A percentile compares a stretch with the other conserved stretches of the same genome.
Conservation (phyloP, 2,797 vertebrate species). For the Glyptemys insculpta region DNA sequence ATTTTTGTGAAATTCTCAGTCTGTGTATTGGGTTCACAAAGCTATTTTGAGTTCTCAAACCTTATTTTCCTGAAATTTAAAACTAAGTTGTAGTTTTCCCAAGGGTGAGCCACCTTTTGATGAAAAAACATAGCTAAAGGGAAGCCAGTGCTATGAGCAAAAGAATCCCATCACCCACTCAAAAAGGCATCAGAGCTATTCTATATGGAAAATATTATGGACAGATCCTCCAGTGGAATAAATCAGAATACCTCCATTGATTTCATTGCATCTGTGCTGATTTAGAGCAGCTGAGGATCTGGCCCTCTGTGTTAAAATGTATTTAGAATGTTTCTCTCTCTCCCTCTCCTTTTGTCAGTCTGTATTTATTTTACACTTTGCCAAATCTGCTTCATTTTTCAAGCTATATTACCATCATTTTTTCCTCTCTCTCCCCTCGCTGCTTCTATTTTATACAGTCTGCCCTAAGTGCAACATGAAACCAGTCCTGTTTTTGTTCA, state of each 20-base stretch:
- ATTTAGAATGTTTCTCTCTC: neutral
- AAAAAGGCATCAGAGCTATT: neutral
- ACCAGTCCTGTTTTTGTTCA: conserved; percentile 17
- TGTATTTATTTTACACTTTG: neutral
- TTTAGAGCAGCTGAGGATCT: neutral
- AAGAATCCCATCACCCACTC: neutral
- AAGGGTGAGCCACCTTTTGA: neutral
- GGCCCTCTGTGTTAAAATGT: neutral
- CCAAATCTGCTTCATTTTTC: neutral
- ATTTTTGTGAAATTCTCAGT: neutral
- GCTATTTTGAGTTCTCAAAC: neutral
- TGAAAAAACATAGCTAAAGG: neutral
- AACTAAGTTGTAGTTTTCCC: neutral
- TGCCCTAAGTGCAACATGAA: neutral
- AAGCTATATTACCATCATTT: neutral
- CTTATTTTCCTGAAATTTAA: neutral
- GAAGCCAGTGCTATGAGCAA: neutral
- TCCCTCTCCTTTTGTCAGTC: neutral
- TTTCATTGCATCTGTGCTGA: neutral
- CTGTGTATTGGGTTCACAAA: neutral
- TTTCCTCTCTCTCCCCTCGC: conserved; percentile 7
- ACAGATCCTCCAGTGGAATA: neutral
- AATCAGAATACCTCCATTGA: neutral
- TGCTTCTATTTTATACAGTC: neutral
- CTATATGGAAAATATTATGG: neutral